Evolutionary conservation across 2,113 vertebrate species (phyloP), one percentile per base, ranked within the genome.

Genomic region (Engystomops pustulosus): DNA sequence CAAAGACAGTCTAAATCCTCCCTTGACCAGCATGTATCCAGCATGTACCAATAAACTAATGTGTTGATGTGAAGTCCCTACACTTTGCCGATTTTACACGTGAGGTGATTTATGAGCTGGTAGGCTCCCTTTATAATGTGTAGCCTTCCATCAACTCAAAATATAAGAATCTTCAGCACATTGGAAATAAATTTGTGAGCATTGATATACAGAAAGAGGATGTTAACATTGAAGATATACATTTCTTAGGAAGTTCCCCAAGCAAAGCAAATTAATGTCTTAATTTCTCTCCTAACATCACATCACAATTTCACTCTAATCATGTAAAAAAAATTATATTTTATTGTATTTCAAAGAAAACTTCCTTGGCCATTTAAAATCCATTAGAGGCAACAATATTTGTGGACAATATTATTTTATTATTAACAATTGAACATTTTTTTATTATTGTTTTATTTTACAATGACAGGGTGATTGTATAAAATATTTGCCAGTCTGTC

Each of bases 151-250:
- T 53, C 17, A 9, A 58, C 51, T 78, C 55, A 36, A 44, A 78
- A 20, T 6, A 55, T 15, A 78, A 20, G 14, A 55, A 23, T 3
- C 41, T 36, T 17, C 12, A 34, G 65, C 36, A 36, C 65, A 49
- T 15, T 32, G 27, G 38, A 58, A 58, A 51, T 32, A 65, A 17
- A 34, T 55, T 18, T 1, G 67, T 6, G 70, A 32, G 30, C 17
- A 27, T 34, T 55, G 53, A 32, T n/a, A n/a, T n/a, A n/a, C 34
- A 55, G 67, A 23, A 30, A 71, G 67, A 81, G 80, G 67, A 81
- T 81, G 80, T 81, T 58, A 81, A 70, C 23, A 41, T 30, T 81
- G 32, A 44, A 44, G 41, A 71, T 68, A 80, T 80, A 45, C 34
- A 78, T 78, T 78, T 14, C 78, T 47, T 49, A 12, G 38, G 23